Evolutionary conservation across 2,113 vertebrate species (phyloP), one percentile per base, ranked within the genome.

Genomic region (Cinclus mexicanus): DNA sequence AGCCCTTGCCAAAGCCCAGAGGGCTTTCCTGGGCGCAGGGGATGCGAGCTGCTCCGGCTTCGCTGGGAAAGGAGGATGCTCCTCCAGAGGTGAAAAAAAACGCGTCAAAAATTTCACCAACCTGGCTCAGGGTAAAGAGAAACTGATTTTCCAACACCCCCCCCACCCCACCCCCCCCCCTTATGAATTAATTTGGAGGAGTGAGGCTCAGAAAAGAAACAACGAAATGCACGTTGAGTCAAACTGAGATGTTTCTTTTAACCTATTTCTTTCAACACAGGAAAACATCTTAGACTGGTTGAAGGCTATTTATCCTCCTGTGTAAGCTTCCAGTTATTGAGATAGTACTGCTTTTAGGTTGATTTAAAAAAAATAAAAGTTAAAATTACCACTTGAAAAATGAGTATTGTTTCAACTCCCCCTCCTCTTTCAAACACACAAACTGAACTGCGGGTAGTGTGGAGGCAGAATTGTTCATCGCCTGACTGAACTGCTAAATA

Each of bases 241-340:
- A 94, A 91, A 94, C 68, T 25, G 89, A 93, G 63, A 89, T 50
- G 49, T 9, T 92, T 89, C 55, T 47, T 77, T 81, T 37, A 93
- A 77, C 80, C 76, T 78, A 69, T 68, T 68, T 68, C 63, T 81
- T 68, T 68, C 42, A 81, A 49, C 65, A 81, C 60, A 81, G 76
- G 72, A 94, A 94, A 96, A 59, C 0, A 0, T 33, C 56, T 89
- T 42, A 8, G 37, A 31, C 7, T 42, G 55, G 72, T 83, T 46
- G 85, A 90, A 39, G 55, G 50, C 12, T 86, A 63, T 86, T 86
- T 70, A 89, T 39, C 39, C 46, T 85, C 46, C 65, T 33, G 31
- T 60, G 67, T 75, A 69, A 88, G 26, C 39, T 82, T 71, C 53
- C 67, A 37, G 49, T 82, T 91, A 42, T 14, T 75, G 70, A 61